Percentiles rank a stretch among this genome's conserved stretches.
Conservation (phyloP, 64 coral and sea anemone species). For the Catalaphyllia jardinei region DNA sequence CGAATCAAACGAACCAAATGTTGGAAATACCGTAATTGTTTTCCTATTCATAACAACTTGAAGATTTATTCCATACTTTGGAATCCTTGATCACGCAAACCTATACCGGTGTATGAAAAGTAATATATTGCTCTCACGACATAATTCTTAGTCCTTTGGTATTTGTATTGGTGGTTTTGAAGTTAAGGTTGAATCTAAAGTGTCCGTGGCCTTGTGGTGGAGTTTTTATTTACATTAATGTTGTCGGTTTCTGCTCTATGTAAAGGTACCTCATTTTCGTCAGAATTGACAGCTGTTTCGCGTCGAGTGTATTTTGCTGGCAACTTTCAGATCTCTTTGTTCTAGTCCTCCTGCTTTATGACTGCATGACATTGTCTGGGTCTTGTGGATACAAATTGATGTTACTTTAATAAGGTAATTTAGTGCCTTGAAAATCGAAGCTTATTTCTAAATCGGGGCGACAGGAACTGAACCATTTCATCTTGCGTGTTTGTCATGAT, state of each 20-base stretch:
- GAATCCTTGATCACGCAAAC: slow-evolving; percentile 42
- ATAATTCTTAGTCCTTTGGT: neutral
- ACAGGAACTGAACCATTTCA: neutral
- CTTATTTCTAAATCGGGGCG: neutral
- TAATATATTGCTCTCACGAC: neutral
- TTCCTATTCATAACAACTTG: slow-evolving; percentile 16
- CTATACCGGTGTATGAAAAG: neutral
- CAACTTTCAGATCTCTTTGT: neutral
- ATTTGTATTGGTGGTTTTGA: neutral
- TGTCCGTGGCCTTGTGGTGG: neutral
- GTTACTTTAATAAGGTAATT: neutral
- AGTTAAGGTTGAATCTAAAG: neutral
- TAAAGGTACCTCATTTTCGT: neutral
- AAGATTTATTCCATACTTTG: neutral
- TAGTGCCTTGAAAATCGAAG: neutral
- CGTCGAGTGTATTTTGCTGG: neutral
- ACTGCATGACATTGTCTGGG: neutral
- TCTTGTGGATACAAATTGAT: neutral
- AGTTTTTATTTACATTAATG: slow-evolving; percentile 33
- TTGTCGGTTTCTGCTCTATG: neutral
- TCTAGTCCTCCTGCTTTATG: neutral
- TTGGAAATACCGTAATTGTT: neutral
- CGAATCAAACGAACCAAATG: neutral
- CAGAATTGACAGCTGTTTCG: slow-evolving; percentile 14
- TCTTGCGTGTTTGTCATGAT: neutral